A percentile compares a stretch with the other conserved stretches of the same genome.
phyloP scores from a whole-genome alignment of 1,140 invertebrate genomes.

The Schmidtea mediterranea region DNA sequence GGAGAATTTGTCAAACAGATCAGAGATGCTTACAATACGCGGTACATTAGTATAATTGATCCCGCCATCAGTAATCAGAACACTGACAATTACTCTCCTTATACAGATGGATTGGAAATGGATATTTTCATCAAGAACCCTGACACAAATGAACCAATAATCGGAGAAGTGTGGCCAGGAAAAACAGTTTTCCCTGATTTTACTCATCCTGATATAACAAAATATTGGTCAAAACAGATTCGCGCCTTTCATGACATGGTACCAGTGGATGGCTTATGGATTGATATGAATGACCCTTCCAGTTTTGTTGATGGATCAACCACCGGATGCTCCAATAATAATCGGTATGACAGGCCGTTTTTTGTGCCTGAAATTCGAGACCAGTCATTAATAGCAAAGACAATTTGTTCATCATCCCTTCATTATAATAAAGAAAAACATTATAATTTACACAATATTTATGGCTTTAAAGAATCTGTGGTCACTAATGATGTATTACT shows the following conservation, averaged over 20 bases:
- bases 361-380: conserved; percentile 18
- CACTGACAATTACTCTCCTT: conserved; percentile 39
- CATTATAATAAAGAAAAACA: conserved; percentile 33
- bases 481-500: conserved; percentile 30
- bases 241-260: conserved; percentile 35
- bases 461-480: conserved; percentile 39
- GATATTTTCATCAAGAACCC: conserved; percentile 37
- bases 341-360: conserved; percentile 30
- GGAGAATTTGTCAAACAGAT: conserved; percentile 16
- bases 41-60: conserved; percentile 18
- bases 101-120: conserved; percentile 41
- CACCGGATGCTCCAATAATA: conserved; percentile 32
- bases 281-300: conserved; percentile 53
- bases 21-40: conserved; percentile 14
- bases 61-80: conserved; percentile 6
- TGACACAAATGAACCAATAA: conserved; percentile 12
- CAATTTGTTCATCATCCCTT: conserved; percentile 50
- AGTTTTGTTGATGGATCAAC: conserved; percentile 42
- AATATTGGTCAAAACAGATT: conserved; percentile 48
- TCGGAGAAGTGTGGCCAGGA: conserved; percentile 40
- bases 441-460: conserved; percentile 44
- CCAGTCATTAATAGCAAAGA: conserved; percentile 35
- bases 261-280: conserved; percentile 37
- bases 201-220: conserved; percentile 41
- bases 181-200: conserved; percentile 57